A percentile compares a stretch with the other conserved stretches of the same genome.
phyloP scores from a whole-genome alignment of 2,113 vertebrate genomes.

The Corvus hawaiiensis region DNA sequence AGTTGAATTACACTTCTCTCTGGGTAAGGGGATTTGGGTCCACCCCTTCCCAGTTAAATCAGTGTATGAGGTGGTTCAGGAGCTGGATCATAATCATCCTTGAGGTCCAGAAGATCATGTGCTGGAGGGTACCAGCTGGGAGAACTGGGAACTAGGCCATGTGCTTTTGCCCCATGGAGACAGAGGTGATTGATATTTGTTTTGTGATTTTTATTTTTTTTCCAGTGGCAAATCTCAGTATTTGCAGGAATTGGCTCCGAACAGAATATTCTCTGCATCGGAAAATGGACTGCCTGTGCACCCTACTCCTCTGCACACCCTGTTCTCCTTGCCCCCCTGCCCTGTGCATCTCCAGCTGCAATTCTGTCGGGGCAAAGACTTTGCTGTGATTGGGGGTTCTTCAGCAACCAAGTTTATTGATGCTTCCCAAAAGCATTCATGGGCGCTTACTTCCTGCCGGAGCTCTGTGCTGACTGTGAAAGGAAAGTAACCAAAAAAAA shows the following conservation, averaged over 20 bases:
- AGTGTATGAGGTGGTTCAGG: not conserved
- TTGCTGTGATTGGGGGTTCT: not conserved
- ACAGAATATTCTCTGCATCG: too few relatives aligned
- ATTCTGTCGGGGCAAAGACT: not conserved
- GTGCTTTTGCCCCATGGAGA: not conserved
- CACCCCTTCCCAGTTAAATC: not conserved
- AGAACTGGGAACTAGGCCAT: not conserved
- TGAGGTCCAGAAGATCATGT: not conserved
- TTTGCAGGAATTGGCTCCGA: not conserved
- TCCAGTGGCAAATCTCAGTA: not conserved
- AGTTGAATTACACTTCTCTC: not conserved
- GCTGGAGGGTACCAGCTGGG: not conserved
- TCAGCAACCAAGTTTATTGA: not conserved
- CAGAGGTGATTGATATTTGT: not conserved
- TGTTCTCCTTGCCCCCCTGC: not conserved
- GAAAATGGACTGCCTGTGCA: accelerated
- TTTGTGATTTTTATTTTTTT: not conserved
- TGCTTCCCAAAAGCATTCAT: conserved; percentile 6
- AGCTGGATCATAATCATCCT: not conserved
- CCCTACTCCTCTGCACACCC: not conserved
- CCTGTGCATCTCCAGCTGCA: not conserved
- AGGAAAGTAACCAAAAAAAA: not conserved
- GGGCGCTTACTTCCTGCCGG: conserved; percentile 2
- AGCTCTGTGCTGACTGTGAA: not conserved
- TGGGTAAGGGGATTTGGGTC: not conserved